These are phyloP conservation scores for Lagria hirta DNA, from an alignment of 2,888 invertebrate genomes.

Conservation along the genomic window DNA sequence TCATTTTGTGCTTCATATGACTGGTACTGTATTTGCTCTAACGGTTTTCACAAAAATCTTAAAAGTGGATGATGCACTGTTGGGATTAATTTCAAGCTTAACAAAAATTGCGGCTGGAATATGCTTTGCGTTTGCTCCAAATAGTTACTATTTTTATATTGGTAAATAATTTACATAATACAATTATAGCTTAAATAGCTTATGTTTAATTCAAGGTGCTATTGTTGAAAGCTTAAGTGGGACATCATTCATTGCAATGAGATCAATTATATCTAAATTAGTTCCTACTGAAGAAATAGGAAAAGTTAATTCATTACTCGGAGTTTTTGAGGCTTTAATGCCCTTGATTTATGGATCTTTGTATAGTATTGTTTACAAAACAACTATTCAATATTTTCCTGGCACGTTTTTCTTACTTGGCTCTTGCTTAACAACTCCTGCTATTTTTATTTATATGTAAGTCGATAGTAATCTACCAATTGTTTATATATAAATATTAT, in stretches of 20 bases:
- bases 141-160: conserved; percentile 44
- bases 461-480: conserved; percentile 3
- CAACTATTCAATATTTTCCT: conserved; percentile 42
- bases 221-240: conserved; percentile 55
- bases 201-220: conserved; percentile 49
- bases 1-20: conserved; percentile 58
- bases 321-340: conserved; percentile 45
- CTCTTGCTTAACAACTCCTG: conserved; percentile 41
- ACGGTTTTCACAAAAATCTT: conserved; percentile 44
- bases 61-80: conserved; percentile 46
- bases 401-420: conserved; percentile 46
- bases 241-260: conserved; percentile 59
- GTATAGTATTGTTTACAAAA: conserved; percentile 44
- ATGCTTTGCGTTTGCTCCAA: conserved; percentile 48
- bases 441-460: conserved; percentile 45
- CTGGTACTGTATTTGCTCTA: conserved; percentile 51
- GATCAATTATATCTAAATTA: conserved; percentile 60
- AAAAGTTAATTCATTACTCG: conserved; percentile 55
- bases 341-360: conserved; percentile 48
- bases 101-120: conserved; percentile 48
- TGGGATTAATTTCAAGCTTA: conserved; percentile 47
- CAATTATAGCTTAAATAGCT: background rate
- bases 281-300: conserved; percentile 61
- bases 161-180: conserved; percentile 36
- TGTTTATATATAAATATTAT: too few species aligned